Conservation (phyloP, 30 jellyfish, hydroid and myxozoan genomes). For the Aurelia sp. region DNA sequence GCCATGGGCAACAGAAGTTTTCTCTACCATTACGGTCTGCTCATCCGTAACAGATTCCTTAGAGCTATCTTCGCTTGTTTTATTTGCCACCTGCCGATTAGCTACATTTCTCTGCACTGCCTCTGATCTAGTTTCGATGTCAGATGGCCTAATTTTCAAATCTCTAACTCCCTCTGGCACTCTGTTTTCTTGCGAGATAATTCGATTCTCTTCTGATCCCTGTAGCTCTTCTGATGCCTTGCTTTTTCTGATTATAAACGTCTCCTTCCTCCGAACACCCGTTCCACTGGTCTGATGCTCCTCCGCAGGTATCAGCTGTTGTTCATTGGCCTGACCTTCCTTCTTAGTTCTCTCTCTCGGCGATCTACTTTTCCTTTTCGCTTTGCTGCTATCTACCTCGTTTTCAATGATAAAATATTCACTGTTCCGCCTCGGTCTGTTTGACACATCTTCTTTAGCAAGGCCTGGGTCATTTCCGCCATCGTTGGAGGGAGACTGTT, state of each 20-base stretch:
- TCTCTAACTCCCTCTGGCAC: not conserved
- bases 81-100: not conserved
- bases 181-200: not conserved
- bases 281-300: no score
- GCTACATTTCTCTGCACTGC: no score
- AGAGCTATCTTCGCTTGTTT: not conserved
- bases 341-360: no score
- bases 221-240: not conserved
- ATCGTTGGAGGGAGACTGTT: not conserved
- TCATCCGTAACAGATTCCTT: not conserved
- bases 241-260: conserved; percentile 17
- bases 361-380: not conserved
- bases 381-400: not conserved
- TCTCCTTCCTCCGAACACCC: conserved; percentile 17
- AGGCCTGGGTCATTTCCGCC: not conserved
- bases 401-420: conserved; percentile 21
- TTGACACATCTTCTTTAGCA: not conserved
- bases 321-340: no score
- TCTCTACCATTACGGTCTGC: not conserved
- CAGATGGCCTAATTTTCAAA: no score
- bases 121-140: no score
- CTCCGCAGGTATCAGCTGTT: no score
- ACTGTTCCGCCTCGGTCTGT: conserved; percentile 17
- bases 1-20: not conserved
- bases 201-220: not conserved